Evolutionary conservation across 2,888 invertebrate species (phyloP).

Genomic region (Habrosyne pyritoides): DNA sequence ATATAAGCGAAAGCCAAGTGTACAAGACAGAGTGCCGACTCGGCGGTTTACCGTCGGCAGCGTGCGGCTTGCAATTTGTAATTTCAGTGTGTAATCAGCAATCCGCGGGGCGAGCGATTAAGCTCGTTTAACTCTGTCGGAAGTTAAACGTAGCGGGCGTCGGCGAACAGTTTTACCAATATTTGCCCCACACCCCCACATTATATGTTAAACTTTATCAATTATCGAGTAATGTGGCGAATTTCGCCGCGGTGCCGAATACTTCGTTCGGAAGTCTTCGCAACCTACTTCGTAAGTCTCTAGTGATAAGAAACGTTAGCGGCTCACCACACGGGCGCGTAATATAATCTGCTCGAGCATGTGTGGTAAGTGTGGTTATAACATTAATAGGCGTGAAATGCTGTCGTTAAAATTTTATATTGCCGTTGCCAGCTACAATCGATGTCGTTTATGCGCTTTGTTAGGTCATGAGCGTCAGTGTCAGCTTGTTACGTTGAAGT

Average conservation of each 20-base stretch:
- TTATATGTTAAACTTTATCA: constrained; percentile 70
- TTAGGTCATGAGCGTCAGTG: background rate
- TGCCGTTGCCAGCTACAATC: background rate
- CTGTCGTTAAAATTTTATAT: background rate
- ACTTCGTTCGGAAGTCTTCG: constrained; percentile 47
- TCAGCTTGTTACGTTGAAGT: background rate
- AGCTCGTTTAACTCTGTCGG: constrained; percentile 45
- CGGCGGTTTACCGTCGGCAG: constrained; percentile 20
- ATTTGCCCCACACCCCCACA: constrained; percentile 57
- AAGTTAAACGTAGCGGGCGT: constrained; percentile 42
- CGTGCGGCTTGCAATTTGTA: constrained; percentile 44
- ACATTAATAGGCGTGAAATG: constrained; percentile 2
- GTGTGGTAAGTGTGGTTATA: constrained; percentile 5
- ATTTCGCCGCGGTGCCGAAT: constrained; percentile 50
- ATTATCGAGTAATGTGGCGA: constrained; percentile 73
- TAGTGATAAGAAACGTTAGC: constrained; percentile 47
- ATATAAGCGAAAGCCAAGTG: background rate
- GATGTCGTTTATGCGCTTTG: background rate
- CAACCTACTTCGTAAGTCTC: constrained; percentile 33
- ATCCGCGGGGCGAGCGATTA: constrained; percentile 53
- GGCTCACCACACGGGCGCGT: constrained; percentile 1
- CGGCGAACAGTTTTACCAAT: constrained; percentile 63
- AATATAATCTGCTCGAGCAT: background rate
- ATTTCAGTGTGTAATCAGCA: constrained; percentile 60
- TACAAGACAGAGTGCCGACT: constrained; percentile 20